phyloP scores from a whole-genome alignment of 2,797 vertebrate genomes.

The Bradypodion ventrale region DNA sequence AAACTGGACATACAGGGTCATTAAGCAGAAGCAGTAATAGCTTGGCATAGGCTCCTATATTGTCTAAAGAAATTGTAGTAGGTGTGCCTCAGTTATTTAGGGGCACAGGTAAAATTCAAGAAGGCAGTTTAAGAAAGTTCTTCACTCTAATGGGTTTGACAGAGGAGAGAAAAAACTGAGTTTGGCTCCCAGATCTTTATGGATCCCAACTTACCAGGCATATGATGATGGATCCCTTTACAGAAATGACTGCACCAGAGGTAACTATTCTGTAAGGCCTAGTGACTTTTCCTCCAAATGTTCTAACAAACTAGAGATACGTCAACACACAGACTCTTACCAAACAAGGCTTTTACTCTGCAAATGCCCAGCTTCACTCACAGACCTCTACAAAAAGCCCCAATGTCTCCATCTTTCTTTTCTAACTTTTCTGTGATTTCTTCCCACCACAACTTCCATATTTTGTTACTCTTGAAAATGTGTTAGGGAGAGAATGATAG shows the following conservation, averaged over 20 bases:
- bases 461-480: no score
- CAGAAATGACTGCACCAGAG: not conserved
- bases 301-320: not conserved
- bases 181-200: not conserved
- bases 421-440: no score
- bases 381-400: no score
- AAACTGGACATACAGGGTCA: slow-evolving; percentile 65
- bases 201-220: not conserved
- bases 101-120: not conserved
- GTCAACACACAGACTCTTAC: not conserved
- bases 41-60: slow-evolving; percentile 52
- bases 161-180: not conserved
- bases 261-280: not conserved
- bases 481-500: no score
- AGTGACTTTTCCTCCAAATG: not conserved
- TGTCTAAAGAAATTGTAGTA: slow-evolving; percentile 53
- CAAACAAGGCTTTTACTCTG: no score
- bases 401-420: no score
- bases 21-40: slow-evolving; percentile 68
- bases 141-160: not conserved
- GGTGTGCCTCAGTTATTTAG: slow-evolving; percentile 46
- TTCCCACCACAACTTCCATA: no score
- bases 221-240: not conserved
- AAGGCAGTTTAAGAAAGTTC: not conserved
- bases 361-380: no score